Evolutionary conservation across 2,888 invertebrate species (phyloP).

Genomic region (Synergus itoensis): DNA sequence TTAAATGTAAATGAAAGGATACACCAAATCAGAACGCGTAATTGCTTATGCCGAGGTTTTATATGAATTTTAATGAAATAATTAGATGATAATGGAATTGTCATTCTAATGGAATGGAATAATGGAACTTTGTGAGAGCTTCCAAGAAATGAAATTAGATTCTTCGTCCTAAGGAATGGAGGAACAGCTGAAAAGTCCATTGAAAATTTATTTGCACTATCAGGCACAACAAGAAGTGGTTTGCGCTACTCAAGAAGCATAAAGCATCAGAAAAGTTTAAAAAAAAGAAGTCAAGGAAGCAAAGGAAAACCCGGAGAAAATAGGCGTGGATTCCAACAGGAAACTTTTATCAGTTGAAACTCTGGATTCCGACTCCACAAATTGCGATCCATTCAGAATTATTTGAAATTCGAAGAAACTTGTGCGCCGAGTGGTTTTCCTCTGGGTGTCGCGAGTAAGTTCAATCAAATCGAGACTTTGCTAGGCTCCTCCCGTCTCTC

Average conservation of each 20-base stretch:
- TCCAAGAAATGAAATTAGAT: not conserved
- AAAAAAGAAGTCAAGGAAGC: conserved; percentile 37
- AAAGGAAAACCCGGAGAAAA: conserved; percentile 5
- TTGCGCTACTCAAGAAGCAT: conserved; percentile 21
- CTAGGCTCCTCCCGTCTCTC: conserved; percentile 58
- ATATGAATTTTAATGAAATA: not conserved
- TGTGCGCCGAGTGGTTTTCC: conserved; percentile 62
- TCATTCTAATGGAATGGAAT: not conserved
- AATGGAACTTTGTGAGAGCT: not conserved
- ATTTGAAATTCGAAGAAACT: conserved; percentile 72
- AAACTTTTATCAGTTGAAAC: conserved; percentile 55
- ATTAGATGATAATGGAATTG: not conserved
- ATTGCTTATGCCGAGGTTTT: not conserved
- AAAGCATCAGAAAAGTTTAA: conserved; percentile 7
- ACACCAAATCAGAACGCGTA: not conserved
- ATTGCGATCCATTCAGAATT: conserved; percentile 73
- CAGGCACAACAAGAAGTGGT: conserved; percentile 27
- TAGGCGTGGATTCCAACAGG: conserved; percentile 41
- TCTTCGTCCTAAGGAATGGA: not conserved
- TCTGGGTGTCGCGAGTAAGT: conserved; percentile 65
- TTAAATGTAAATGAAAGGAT: conserved; percentile 54
- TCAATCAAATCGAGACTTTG: conserved; percentile 71
- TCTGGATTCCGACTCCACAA: conserved; percentile 66
- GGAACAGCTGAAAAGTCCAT: not conserved
- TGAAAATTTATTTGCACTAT: conserved; percentile 6